These are phyloP conservation scores for Trichosurus vulpecula DNA, from an alignment of 2,797 vertebrate genomes.

Conservation along the genomic window DNA sequence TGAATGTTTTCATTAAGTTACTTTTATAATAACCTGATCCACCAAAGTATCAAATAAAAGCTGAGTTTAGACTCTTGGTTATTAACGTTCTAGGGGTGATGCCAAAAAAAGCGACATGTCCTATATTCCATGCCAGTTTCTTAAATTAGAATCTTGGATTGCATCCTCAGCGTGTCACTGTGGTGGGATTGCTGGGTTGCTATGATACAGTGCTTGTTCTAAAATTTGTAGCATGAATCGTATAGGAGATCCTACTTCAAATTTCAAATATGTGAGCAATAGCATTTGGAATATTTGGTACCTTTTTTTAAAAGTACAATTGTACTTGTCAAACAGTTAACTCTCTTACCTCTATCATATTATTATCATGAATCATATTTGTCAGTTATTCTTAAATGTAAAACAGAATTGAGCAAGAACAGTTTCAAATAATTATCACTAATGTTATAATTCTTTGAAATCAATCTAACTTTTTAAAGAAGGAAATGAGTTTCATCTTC, in stretches of 20 bases:
- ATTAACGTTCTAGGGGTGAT: conserved; percentile 71
- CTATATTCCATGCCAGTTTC: conserved; percentile 77
- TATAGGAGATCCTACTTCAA: conserved; percentile 78
- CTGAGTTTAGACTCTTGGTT: conserved; percentile 68
- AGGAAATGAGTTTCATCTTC: conserved; percentile 37
- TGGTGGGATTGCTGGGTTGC: conserved; percentile 84
- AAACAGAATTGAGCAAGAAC: conserved; percentile 49
- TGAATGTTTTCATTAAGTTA: conserved; percentile 66
- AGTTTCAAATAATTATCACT: conserved; percentile 51
- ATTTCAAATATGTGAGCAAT: conserved; percentile 72
- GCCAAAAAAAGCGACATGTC: conserved; percentile 69
- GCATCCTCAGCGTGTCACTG: conserved; percentile 80
- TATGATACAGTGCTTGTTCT: conserved; percentile 82
- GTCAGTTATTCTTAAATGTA: conserved; percentile 51
- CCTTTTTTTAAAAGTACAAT: conserved; percentile 48
- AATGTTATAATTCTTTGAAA: conserved; percentile 38
- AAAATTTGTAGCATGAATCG: conserved; percentile 77
- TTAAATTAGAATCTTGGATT: conserved; percentile 83
- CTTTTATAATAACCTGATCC: conserved; percentile 44
- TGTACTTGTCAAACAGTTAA: conserved; percentile 48
- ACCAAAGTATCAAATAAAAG: conserved; percentile 69
- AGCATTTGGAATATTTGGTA: conserved; percentile 44
- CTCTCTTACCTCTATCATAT: conserved; percentile 30
- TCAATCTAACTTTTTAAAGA: conserved; percentile 45
- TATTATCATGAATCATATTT: conserved; percentile 22